phyloP scores from a whole-genome alignment of 2,797 vertebrate species.

The Coluber constrictor region DNA sequence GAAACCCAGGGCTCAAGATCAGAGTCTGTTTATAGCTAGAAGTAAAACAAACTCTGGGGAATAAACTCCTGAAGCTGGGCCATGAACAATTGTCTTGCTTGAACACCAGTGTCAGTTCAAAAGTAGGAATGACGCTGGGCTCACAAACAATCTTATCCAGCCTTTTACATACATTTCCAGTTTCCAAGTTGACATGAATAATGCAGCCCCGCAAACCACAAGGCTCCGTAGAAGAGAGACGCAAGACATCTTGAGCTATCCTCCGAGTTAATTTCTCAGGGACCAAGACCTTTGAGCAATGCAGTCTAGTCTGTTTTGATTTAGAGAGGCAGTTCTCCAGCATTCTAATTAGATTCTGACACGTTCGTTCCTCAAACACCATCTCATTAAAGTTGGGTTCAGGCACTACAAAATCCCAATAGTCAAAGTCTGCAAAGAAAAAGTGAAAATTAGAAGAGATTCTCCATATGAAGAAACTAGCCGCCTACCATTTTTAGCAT shows the following conservation, averaged over 20 bases:
- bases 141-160: conserved; percentile 82
- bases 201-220: conserved; percentile 84
- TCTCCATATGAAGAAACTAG: not conserved
- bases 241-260: conserved; percentile 79
- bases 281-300: conserved; percentile 83
- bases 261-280: conserved; percentile 80
- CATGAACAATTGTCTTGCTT: conserved; percentile 83
- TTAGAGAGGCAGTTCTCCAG: conserved; percentile 82
- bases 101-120: conserved; percentile 86
- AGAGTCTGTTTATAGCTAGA: conserved; percentile 73
- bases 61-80: conserved; percentile 82
- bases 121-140: conserved; percentile 81
- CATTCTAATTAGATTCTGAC: conserved; percentile 78
- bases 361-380: conserved; percentile 75
- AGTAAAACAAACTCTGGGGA: conserved; percentile 79
- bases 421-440: conserved; percentile 74
- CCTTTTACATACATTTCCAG: conserved; percentile 77
- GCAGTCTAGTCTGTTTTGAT: conserved; percentile 81
- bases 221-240: conserved; percentile 80
- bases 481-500: not conserved
- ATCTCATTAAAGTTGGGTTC: conserved; percentile 73
- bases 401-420: conserved; percentile 79
- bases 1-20: conserved; percentile 84
- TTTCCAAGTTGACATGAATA: conserved; percentile 80
- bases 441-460: conserved; percentile 13